Evolutionary conservation across 2,113 vertebrate genomes (phyloP).

Genomic region (Pithys albifrons): DNA sequence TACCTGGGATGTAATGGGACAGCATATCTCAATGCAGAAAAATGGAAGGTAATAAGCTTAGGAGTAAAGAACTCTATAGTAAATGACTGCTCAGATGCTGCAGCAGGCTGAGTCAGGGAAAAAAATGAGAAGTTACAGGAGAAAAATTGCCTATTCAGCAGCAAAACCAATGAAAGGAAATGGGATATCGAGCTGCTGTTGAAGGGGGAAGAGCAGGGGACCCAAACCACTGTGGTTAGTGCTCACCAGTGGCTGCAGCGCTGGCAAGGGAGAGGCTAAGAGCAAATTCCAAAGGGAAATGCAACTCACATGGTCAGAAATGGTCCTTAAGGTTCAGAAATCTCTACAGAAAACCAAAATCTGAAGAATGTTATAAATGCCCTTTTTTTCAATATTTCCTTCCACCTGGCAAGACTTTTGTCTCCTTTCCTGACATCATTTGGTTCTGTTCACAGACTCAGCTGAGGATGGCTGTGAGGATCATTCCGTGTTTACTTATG

Average conservation of each 20-base stretch:
- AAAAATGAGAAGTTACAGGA: not conserved
- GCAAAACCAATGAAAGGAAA: not conserved
- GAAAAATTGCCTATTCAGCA: not conserved
- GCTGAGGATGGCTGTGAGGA: not conserved
- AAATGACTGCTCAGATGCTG: not conserved
- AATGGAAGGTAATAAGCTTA: constrained; percentile 47
- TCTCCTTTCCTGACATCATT: not conserved
- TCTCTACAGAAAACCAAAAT: not conserved
- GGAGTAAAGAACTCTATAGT: not conserved
- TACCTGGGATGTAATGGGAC: constrained; percentile 31
- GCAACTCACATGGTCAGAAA: not conserved
- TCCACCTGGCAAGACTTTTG: not conserved
- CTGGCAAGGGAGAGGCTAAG: not conserved
- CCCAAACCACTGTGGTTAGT: not conserved
- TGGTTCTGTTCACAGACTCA: not conserved
- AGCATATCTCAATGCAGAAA: constrained; percentile 15
- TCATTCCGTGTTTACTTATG: not conserved
- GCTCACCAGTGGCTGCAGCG: fast-evolving
- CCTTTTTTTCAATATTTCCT: not conserved
- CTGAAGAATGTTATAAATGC: not conserved
- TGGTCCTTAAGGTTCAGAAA: not conserved
- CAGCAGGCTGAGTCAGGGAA: not conserved
- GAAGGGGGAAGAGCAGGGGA: not conserved
- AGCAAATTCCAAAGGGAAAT: not conserved
- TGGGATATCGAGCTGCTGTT: not conserved